Evolutionary conservation across 1,140 invertebrate genomes (phyloP).

Genomic region (Megalopta genalis): DNA sequence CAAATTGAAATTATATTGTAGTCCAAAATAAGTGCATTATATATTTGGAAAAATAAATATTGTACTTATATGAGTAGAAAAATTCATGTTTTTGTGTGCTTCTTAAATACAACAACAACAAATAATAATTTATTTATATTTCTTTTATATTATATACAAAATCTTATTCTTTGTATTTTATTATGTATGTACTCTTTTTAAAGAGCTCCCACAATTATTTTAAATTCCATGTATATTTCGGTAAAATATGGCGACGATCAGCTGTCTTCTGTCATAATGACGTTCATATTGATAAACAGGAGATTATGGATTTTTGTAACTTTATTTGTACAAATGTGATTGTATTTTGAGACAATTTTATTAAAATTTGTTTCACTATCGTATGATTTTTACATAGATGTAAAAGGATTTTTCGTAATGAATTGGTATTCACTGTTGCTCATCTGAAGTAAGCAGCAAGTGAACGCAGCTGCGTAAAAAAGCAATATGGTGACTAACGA

Average conservation of each 20-base stretch:
- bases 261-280: slow-evolving; percentile 67
- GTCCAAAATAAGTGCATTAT: background rate
- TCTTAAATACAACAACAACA: background rate
- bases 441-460: slow-evolving; percentile 59
- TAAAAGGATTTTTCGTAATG: background rate
- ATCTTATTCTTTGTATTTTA: background rate
- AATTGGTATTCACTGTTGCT: slow-evolving; percentile 26
- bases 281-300: slow-evolving; percentile 37
- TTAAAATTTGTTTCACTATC: background rate
- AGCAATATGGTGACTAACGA: slow-evolving; percentile 75
- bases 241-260: slow-evolving; percentile 64
- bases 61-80: background rate
- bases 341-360: background rate
- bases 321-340: background rate
- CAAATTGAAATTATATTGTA: background rate
- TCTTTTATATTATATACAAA: background rate
- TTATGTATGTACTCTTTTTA: background rate
- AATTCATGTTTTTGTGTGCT: background rate
- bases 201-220: slow-evolving; percentile 24
- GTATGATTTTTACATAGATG: background rate
- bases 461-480: slow-evolving; percentile 57
- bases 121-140: background rate
- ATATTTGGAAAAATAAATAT: too few relatives aligned
- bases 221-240: slow-evolving; percentile 43
- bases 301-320: slow-evolving; percentile 3